Base-by-base conservation (phyloP, 2,888 invertebrate species). In the Aspidiotus destructor region DNA sequence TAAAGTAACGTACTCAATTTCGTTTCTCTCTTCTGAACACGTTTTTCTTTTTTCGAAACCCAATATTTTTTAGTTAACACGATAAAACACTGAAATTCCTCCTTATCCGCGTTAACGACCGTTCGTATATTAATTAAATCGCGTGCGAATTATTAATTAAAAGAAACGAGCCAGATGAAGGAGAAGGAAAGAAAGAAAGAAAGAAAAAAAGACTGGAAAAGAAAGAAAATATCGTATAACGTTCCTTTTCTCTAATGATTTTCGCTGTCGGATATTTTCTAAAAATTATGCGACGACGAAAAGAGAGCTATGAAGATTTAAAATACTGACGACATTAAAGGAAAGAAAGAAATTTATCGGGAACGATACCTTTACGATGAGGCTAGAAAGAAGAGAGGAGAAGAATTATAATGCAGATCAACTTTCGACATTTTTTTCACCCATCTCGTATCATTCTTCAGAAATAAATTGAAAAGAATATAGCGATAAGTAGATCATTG, bases 101-200 rank as follows among this genome's bases (percentile, higher is more conserved):
- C 58, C 48, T 44, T 52, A 42, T 40, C 15, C 28, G 17, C 40
- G 15, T 52, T 41, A 40, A 17, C 40, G 48, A 16, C 40, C n/a
- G 41, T 41, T 28, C 58, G 58, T 44, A 60, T 67, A 67, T 67
- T 67, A 67, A 67, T 67, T 67, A 67, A 67, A 67, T 67, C 67
- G 67, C 67, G 67, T 67, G 67, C 67, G 60, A 67, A 67, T 67
- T 67, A 67, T 67, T 67, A 67, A 67, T 67, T 67, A 53, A 63
- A 63, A 63, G 54, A 63, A 28, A 28, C 28, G 28, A 28, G 28
- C 28, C 28, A 28, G 28, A 28, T 28, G 28, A 28, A 28, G 28
- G 28, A 28, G 28, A 28, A 28, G 28, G 28, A 28, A 28, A 28
- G 28, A 28, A 28, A 28, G 28, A 28, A 28, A 28, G 28, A 28